phyloP scores from a whole-genome alignment of 2,888 invertebrate genomes.

The Stenotaenia linearis region DNA sequence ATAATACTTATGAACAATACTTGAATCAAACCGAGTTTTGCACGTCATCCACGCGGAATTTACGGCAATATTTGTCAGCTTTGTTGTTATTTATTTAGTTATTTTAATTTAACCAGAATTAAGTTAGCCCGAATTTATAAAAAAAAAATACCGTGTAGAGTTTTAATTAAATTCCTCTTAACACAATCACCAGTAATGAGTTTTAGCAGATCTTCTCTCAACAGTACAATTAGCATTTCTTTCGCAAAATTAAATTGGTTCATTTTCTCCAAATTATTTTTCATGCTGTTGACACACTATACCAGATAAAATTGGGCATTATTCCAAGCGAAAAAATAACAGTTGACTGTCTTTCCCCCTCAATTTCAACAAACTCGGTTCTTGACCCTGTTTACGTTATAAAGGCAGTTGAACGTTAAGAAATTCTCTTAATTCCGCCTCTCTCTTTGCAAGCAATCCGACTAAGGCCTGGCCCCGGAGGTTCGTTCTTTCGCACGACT shows the following conservation, averaged over 20 bases:
- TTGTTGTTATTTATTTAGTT: not conserved
- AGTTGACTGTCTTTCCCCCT: not conserved
- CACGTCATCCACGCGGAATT: not conserved
- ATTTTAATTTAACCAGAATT: not conserved
- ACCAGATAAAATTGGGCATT: not conserved
- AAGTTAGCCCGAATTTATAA: not conserved
- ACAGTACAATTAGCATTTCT: constrained; percentile 20
- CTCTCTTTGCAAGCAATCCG: constrained; percentile 3
- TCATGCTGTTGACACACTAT: constrained; percentile 17
- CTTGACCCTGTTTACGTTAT: constrained; percentile 21
- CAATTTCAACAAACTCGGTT: constrained; percentile 11
- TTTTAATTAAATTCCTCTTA: constrained; percentile 21
- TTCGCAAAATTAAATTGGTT: constrained; percentile 5
- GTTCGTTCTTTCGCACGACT: constrained; percentile 24
- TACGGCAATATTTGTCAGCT: not conserved
- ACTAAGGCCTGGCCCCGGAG: constrained; percentile 16
- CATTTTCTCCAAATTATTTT: constrained; percentile 23
- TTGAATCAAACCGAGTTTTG: not conserved
- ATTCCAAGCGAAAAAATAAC: not conserved
- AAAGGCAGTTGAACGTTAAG: constrained; percentile 19
- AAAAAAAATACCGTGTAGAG: constrained; percentile 1
- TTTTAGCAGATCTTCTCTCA: constrained; percentile 19
- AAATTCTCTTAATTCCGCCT: constrained; percentile 19
- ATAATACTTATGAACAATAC: not conserved
- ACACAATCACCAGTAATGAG: constrained; percentile 24